These are phyloP conservation scores for Rattus norvegicus DNA, from an alignment of 2,113 vertebrate species.

Conservation along the genomic window DNA sequence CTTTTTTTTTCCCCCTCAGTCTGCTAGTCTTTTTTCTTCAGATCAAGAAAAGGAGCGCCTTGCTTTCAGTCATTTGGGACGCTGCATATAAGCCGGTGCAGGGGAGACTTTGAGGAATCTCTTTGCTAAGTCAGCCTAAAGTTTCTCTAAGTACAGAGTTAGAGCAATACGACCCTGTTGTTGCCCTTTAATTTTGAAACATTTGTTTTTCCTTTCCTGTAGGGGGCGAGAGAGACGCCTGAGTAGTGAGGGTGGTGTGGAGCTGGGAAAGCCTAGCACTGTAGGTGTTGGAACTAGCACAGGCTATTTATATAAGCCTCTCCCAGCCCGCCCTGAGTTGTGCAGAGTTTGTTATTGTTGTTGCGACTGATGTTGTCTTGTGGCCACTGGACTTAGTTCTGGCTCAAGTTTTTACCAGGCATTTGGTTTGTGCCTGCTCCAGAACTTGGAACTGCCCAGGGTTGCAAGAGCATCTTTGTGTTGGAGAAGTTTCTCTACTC, in stretches of 20 bases:
- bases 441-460: not conserved
- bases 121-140: not conserved
- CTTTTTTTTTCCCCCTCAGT: conserved; percentile 58
- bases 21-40: conserved; percentile 29
- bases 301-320: not conserved
- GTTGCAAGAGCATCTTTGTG: not conserved
- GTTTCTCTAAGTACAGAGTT: not conserved
- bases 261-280: rapidly evolving
- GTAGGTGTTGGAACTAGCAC: not conserved
- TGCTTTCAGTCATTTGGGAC: conserved; percentile 50
- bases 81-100: conserved; percentile 61
- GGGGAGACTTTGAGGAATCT: not conserved
- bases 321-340: rapidly evolving
- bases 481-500: not conserved
- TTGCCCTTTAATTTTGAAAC: not conserved
- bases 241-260: not conserved
- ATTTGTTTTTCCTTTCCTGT: conserved; percentile 38
- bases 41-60: conserved; percentile 16
- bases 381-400: not conserved
- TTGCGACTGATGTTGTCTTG: not conserved
- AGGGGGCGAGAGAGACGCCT: conserved; percentile 53
- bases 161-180: not conserved
- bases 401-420: conserved; percentile 6
- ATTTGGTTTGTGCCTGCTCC: conserved; percentile 32
- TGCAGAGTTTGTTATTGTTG: conserved; percentile 1